These are phyloP conservation scores for Microchrysa polita DNA, from an alignment of 2,888 invertebrate genomes.

Conservation along the genomic window DNA sequence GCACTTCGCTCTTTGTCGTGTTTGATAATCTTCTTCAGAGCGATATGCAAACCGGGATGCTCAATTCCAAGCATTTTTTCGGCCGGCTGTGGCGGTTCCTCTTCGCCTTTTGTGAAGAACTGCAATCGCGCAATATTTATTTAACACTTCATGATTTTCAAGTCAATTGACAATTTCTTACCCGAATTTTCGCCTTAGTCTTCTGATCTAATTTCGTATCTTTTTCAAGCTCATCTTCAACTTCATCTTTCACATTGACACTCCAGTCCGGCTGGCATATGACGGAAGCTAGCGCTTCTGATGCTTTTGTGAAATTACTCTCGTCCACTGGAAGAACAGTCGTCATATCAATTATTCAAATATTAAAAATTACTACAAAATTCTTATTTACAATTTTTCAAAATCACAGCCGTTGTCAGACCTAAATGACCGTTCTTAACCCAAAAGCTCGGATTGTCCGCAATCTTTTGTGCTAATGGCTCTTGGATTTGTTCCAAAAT, in stretches of 20 bases:
- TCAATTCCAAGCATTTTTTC: slow-evolving; percentile 69
- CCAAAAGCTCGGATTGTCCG: slow-evolving; percentile 73
- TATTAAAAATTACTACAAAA: slow-evolving; percentile 5
- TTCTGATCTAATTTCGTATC: slow-evolving; percentile 48
- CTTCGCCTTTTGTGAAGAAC: slow-evolving; percentile 53
- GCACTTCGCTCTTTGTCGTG: slow-evolving; percentile 68
- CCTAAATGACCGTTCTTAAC: slow-evolving; percentile 73
- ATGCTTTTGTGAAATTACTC: slow-evolving; percentile 63
- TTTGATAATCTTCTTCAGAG: slow-evolving; percentile 77
- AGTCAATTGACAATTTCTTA: neutral
- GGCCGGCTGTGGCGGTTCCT: slow-evolving; percentile 60
- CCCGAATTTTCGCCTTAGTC: slow-evolving; percentile 32
- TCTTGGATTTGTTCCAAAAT: slow-evolving; percentile 74
- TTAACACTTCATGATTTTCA: neutral
- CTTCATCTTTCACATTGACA: slow-evolving; percentile 58
- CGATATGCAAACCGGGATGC: slow-evolving; percentile 79
- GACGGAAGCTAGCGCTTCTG: slow-evolving; percentile 64
- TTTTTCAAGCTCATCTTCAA: slow-evolving; percentile 51
- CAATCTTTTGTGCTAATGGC: slow-evolving; percentile 68
- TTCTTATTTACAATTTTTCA: slow-evolving; percentile 71
- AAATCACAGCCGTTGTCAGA: slow-evolving; percentile 74
- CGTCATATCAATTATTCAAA: slow-evolving; percentile 21
- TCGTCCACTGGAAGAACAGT: slow-evolving; percentile 56
- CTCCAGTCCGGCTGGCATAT: slow-evolving; percentile 68
- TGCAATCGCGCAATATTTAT: slow-evolving; percentile 24